Evolutionary conservation across 2,888 invertebrate genomes (phyloP).

Genomic region (Panzeria rudis): DNA sequence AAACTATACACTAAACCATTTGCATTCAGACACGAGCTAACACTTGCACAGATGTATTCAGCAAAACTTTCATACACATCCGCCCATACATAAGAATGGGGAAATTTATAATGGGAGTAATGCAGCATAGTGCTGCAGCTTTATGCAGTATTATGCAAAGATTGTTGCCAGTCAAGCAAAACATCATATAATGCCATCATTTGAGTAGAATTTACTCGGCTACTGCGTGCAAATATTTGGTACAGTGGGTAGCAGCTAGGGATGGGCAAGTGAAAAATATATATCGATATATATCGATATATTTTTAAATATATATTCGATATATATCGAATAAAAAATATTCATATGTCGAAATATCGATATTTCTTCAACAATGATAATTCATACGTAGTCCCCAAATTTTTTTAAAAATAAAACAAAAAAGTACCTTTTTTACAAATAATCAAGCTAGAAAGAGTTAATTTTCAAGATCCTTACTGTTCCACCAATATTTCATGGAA

Average conservation of each 20-base stretch:
- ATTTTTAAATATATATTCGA: no score
- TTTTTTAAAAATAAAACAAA: no score
- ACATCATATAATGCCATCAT: slow-evolving; percentile 64
- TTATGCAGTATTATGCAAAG: slow-evolving; percentile 66
- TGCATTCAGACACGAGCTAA: slow-evolving; percentile 29
- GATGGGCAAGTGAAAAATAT: no score
- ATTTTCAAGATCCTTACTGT: no score
- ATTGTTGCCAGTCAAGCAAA: slow-evolving; percentile 68
- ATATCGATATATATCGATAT: no score
- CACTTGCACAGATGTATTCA: slow-evolving; percentile 25
- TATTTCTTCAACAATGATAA: no score
- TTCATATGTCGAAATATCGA: no score
- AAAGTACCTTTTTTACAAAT: no score
- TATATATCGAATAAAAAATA: no score
- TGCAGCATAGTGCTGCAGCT: slow-evolving; percentile 63
- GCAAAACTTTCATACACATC: slow-evolving; percentile 9
- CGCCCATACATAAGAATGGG: slow-evolving; percentile 12
- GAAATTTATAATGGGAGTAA: slow-evolving; percentile 61
- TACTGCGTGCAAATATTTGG: slow-evolving; percentile 44
- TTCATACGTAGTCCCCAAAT: no score
- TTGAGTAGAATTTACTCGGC: slow-evolving; percentile 41
- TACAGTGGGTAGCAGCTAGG: slow-evolving; percentile 12
- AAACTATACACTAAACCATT: slow-evolving; percentile 23
- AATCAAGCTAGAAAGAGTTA: no score
- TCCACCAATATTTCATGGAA: no score